Conservation (phyloP, 2,797 vertebrate genomes). For the Rhinoraja longicauda region DNA sequence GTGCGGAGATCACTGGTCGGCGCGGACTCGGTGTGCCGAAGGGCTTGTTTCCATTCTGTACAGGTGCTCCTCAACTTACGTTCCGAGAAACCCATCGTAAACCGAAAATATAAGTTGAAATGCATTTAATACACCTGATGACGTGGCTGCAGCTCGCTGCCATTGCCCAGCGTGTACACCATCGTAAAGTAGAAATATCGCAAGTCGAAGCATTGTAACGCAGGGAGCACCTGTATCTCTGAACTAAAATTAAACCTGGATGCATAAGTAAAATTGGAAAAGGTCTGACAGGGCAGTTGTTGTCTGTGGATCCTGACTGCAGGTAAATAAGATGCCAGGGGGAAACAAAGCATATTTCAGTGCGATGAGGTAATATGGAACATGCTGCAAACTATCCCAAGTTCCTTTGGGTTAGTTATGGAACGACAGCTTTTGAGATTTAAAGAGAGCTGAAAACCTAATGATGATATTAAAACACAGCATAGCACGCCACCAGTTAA, state of each 20-base stretch:
- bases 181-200: too few species aligned
- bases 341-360: background rate
- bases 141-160: too few species aligned
- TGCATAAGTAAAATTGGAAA: background rate
- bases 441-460: background rate
- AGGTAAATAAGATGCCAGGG: background rate
- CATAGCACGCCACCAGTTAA: background rate
- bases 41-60: too few species aligned
- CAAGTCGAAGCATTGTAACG: too few species aligned
- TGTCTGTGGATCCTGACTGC: background rate
- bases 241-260: background rate
- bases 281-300: background rate
- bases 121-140: too few species aligned
- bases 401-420: background rate
- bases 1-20: too few species aligned
- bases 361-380: background rate
- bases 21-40: too few species aligned
- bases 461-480: background rate
- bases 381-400: background rate
- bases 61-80: too few species aligned
- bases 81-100: too few species aligned
- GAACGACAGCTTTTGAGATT: background rate
- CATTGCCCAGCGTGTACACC: too few species aligned
- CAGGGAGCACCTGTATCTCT: too few species aligned
- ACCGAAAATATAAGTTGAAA: too few species aligned